phyloP scores from a whole-genome alignment of 2,797 vertebrate species.

The Chrosomus eos region DNA sequence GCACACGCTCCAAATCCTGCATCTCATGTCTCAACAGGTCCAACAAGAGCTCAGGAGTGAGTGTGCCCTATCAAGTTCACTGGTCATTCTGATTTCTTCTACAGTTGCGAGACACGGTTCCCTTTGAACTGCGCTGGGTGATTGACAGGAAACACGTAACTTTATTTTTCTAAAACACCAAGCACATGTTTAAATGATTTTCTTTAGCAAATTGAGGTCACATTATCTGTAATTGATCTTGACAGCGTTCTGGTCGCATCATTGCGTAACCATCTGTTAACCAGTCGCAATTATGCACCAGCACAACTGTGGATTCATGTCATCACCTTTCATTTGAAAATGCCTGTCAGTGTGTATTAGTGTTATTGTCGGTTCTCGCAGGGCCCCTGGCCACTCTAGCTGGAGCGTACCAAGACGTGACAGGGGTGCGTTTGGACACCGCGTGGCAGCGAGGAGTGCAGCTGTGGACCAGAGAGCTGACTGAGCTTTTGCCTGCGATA shows the following conservation, averaged over 20 bases:
- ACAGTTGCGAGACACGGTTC: neutral
- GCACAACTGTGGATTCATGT: constrained; percentile 7
- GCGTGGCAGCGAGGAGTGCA: constrained; percentile 77
- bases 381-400: constrained; percentile 84
- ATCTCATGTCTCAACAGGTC: constrained; percentile 75
- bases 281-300: constrained; percentile 7
- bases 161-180: constrained; percentile 6
- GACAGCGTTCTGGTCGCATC: neutral
- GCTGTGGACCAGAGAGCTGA: constrained; percentile 68
- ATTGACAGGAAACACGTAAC: neutral
- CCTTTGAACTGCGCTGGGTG: neutral
- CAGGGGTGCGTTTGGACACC: constrained; percentile 74
- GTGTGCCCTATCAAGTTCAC: constrained; percentile 55
- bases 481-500: constrained; percentile 72
- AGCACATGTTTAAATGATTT: neutral
- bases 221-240: constrained; percentile 14
- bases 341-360: constrained; percentile 17
- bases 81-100: neutral
- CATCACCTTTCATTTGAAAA: neutral
- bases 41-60: constrained; percentile 84
- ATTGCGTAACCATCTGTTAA: constrained; percentile 20
- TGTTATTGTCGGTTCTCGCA: constrained; percentile 60
- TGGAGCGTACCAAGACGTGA: constrained; percentile 85
- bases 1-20: constrained; percentile 72
- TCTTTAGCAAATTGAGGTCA: neutral